Evolutionary conservation across 2,888 invertebrate genomes (phyloP).

Genomic region (Cancer borealis): DNA sequence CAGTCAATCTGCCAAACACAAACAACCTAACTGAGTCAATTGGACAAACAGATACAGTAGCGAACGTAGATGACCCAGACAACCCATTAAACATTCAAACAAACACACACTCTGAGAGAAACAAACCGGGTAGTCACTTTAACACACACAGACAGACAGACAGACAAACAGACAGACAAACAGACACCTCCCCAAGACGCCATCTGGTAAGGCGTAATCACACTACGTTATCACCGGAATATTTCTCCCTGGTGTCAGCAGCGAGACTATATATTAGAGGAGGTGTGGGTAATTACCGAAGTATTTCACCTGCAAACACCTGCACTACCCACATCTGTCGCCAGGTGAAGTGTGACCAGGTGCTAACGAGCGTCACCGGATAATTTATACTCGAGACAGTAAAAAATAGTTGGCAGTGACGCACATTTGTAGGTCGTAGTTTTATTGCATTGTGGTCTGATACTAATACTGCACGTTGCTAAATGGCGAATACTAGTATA

Average conservation of each 20-base stretch:
- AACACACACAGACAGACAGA: background rate
- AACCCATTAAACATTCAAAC: background rate
- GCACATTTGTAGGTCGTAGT: background rate
- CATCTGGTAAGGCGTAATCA: background rate
- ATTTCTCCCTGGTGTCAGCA: background rate
- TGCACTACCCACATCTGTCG: slow-evolving; percentile 3
- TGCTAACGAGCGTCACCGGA: background rate
- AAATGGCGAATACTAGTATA: background rate
- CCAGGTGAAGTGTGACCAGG: slow-evolving; percentile 33
- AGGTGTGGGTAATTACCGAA: slow-evolving; percentile 12
- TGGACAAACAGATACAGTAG: no score
- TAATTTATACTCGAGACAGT: background rate
- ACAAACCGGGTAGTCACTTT: background rate
- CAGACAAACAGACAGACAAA: background rate
- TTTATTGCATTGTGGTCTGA: background rate
- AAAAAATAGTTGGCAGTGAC: background rate
- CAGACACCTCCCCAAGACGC: background rate
- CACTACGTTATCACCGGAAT: background rate
- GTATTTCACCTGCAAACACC: slow-evolving; percentile 21
- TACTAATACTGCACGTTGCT: no score
- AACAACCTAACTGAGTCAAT: no score
- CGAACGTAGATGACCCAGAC: no score
- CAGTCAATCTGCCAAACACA: no score
- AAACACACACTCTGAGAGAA: background rate
- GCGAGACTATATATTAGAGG: background rate